Conservation (phyloP, 2,888 invertebrate genomes). For the Cryptus viduatorius region DNA sequence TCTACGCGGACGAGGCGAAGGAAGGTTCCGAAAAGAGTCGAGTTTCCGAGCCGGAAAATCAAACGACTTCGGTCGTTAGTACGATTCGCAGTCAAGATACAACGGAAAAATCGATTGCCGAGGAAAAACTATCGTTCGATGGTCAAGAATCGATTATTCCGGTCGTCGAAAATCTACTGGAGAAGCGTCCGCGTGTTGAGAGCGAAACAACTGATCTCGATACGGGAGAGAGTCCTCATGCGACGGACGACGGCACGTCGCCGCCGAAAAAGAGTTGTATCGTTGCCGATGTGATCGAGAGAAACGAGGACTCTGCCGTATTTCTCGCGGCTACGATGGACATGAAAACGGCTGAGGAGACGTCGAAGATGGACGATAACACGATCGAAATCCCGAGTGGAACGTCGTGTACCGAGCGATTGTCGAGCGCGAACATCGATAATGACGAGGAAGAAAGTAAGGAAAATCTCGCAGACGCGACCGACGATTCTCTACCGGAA, state of each 20-base stretch:
- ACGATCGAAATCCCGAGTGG: constrained; percentile 30
- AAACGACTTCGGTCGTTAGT: background rate
- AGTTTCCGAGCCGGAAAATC: background rate
- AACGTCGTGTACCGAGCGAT: constrained; percentile 33
- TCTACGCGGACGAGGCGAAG: constrained; percentile 22
- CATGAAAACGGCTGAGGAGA: background rate
- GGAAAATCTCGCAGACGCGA: constrained; percentile 30
- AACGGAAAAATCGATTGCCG: background rate
- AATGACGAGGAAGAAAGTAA: constrained; percentile 29
- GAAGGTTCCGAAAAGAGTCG: constrained; percentile 9
- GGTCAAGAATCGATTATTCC: constrained; percentile 60
- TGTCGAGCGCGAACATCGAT: constrained; percentile 4
- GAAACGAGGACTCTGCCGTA: constrained; percentile 3
- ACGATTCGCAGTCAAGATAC: background rate
- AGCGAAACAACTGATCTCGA: constrained; percentile 46
- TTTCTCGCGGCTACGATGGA: background rate
- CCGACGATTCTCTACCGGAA: constrained; percentile 47
- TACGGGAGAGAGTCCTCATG: constrained; percentile 1
- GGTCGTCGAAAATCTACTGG: constrained; percentile 62
- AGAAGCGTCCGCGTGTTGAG: constrained; percentile 63
- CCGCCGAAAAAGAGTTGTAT: constrained; percentile 35
- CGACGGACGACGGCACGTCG: background rate
- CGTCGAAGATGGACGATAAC: constrained; percentile 4
- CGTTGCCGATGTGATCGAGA: constrained; percentile 28
- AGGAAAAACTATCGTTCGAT: constrained; percentile 45